These are phyloP conservation scores for Cephalotes varians DNA, from an alignment of 2,888 invertebrate species.

Conservation along the genomic window DNA sequence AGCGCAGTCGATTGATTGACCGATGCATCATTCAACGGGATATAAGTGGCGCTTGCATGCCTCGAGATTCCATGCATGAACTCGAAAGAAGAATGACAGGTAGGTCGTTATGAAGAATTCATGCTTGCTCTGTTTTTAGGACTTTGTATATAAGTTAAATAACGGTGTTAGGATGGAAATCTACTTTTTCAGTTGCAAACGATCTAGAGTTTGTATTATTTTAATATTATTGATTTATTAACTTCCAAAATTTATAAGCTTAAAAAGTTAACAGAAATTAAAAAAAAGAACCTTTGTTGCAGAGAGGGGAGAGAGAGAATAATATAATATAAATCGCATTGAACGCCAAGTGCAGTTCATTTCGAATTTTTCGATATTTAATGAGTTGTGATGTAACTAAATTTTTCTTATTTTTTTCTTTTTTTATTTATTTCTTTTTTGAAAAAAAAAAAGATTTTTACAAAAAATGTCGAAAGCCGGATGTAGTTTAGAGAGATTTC, in stretches of 20 bases:
- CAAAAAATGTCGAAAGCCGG: no score
- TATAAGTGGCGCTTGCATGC: slow-evolving; percentile 69
- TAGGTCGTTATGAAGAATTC: slow-evolving; percentile 75
- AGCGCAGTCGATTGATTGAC: slow-evolving; percentile 72
- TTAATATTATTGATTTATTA: neutral
- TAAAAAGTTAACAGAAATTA: neutral
- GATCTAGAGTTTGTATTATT: neutral
- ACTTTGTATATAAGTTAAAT: slow-evolving; percentile 77
- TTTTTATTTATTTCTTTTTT: no score
- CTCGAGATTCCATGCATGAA: slow-evolving; percentile 55
- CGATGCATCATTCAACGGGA: slow-evolving; percentile 75
- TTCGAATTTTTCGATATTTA: no score
- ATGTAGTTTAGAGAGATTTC: no score
- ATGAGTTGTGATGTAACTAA: no score
- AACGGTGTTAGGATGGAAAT: slow-evolving; percentile 73
- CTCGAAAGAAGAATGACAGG: slow-evolving; percentile 66
- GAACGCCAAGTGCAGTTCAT: no score
- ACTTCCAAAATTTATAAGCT: neutral
- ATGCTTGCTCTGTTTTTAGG: slow-evolving; percentile 77
- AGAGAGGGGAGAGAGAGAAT: neutral
- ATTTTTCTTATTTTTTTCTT: no score
- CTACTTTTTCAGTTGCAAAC: slow-evolving; percentile 62
- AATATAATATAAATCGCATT: no score
- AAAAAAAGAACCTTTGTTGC: neutral
- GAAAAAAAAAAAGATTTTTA: no score